Evolutionary conservation across 1,140 invertebrate genomes (phyloP).

Genomic region (Caenorhabditis remanei): DNA sequence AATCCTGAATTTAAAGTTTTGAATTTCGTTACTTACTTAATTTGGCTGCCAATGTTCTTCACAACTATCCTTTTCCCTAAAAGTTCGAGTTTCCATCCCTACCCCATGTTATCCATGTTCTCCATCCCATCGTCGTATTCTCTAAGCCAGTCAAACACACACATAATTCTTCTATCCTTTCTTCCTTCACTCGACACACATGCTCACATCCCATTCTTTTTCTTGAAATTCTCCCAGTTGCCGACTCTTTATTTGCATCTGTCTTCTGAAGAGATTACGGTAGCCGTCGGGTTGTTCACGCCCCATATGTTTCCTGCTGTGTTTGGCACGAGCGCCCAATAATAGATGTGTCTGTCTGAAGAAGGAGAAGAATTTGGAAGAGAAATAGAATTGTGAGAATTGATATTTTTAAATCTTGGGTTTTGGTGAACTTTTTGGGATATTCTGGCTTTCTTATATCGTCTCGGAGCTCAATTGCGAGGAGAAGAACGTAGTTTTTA

Average conservation of each 20-base stretch:
- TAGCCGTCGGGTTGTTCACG: neutral
- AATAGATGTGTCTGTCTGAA: neutral
- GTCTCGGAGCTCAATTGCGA: too few relatives aligned
- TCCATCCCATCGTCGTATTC: neutral
- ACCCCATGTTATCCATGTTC: neutral
- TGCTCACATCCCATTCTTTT: neutral
- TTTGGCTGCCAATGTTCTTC: too few relatives aligned
- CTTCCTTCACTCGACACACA: neutral
- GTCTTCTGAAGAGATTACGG: neutral
- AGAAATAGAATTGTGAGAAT: neutral
- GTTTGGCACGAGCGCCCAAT: slow-evolving; percentile 26
- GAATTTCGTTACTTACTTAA: too few relatives aligned
- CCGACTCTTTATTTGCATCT: slow-evolving; percentile 36
- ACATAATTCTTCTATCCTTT: neutral
- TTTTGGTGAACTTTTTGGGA: neutral
- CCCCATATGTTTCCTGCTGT: slow-evolving; percentile 25
- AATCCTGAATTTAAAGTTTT: too few relatives aligned
- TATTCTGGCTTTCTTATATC: too few relatives aligned
- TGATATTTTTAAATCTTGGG: neutral
- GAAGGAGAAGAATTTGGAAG: neutral
- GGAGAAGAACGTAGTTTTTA: too few relatives aligned
- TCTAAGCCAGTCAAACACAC: neutral
- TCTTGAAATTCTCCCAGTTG: neutral
- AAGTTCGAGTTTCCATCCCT: too few relatives aligned
- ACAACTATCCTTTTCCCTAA: too few relatives aligned